Percentiles rank a stretch among this genome's conserved stretches.
phyloP scores from a whole-genome alignment of 2,113 vertebrate genomes.

The Leucopternis melanops region DNA sequence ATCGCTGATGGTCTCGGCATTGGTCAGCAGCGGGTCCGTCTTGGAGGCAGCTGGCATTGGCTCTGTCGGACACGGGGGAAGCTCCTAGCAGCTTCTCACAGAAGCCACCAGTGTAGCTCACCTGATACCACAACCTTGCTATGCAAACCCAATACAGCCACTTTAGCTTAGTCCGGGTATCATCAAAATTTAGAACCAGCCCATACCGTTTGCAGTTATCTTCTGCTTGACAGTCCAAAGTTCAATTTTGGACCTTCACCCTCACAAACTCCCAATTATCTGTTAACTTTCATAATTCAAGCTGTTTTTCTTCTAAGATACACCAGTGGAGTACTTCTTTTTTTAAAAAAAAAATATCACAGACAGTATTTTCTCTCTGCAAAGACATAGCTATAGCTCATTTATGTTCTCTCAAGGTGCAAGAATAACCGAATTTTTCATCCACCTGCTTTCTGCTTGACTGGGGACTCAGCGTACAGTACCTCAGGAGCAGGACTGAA shows the following conservation, averaged over 20 bases:
- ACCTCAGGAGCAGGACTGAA: neutral
- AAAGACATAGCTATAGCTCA: neutral
- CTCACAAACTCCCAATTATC: neutral
- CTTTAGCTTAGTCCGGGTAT: neutral
- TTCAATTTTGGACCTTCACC: neutral
- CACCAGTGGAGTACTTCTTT: neutral
- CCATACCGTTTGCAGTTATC: neutral
- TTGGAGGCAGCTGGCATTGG: neutral
- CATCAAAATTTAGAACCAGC: neutral
- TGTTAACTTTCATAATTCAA: neutral
- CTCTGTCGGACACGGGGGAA: rapidly evolving
- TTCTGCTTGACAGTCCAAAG: neutral
- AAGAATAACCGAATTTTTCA: neutral
- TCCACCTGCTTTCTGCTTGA: neutral
- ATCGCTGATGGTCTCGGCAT: rapidly evolving
- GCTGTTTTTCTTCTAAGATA: neutral
- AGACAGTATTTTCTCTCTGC: neutral
- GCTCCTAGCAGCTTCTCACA: neutral
- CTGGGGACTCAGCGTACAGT: neutral
- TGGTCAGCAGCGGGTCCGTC: rapidly evolving
- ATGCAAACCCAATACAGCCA: neutral
- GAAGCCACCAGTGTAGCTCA: neutral
- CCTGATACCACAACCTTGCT: neutral
- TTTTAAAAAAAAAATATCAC: neutral
- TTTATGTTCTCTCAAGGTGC: neutral